phyloP scores from a whole-genome alignment of 2,888 invertebrate species.

The Ceratothoa steindachneri region DNA sequence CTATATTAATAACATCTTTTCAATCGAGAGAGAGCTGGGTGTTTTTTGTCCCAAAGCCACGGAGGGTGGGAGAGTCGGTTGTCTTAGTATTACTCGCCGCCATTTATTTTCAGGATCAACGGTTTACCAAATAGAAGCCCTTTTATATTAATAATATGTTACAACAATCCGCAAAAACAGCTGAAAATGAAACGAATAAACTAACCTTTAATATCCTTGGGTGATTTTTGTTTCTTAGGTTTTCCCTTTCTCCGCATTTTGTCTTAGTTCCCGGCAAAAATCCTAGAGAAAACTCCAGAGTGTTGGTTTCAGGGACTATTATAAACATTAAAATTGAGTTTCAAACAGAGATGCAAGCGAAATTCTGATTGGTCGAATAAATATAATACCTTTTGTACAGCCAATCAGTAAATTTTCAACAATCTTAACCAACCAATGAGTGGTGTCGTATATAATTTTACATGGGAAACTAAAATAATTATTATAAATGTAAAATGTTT shows the following conservation, averaged over 20 bases:
- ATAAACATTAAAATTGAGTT: not conserved
- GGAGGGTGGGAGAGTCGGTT: too few species aligned
- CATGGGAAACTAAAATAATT: not conserved
- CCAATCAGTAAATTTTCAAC: not conserved
- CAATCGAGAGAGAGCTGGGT: too few species aligned
- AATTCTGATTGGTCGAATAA: not conserved
- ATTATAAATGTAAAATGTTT: not conserved
- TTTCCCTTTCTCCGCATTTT: slow-evolving; percentile 5
- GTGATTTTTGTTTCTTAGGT: not conserved
- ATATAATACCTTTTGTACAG: not conserved
- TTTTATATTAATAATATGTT: too few species aligned
- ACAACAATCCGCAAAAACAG: too few species aligned
- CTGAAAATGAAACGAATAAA: too few species aligned
- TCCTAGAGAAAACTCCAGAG: not conserved
- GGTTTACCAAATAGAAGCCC: too few species aligned
- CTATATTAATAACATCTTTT: too few species aligned
- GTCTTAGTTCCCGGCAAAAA: slow-evolving; percentile 1
- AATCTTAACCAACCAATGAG: not conserved
- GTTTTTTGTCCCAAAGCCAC: too few species aligned
- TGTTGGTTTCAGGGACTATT: slow-evolving; percentile 2
- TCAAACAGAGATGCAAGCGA: not conserved
- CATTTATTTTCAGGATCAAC: not conserved
- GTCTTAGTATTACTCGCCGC: not conserved
- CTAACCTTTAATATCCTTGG: not conserved
- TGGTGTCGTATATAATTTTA: not conserved